Evolutionary conservation across 2,113 vertebrate species (phyloP).

Genomic region (Eptesicus fuscus): DNA sequence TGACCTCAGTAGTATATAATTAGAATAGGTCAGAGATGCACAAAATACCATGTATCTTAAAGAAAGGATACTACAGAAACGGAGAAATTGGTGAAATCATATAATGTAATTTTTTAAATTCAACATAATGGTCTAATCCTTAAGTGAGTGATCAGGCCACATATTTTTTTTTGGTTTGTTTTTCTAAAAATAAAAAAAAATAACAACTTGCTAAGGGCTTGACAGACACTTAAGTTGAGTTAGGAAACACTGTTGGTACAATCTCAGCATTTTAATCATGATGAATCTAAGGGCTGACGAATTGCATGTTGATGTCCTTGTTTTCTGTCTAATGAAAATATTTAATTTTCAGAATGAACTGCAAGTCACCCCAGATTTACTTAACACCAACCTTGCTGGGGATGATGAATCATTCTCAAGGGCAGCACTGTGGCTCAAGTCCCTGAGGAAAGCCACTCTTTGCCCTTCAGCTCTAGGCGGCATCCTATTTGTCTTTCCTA

Average conservation of each 20-base stretch:
- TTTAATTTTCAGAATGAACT: constrained; percentile 75
- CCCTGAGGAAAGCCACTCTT: constrained; percentile 4
- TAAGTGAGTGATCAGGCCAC: neutral
- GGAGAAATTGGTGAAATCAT: neutral
- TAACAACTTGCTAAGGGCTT: constrained; percentile 25
- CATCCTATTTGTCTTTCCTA: constrained; percentile 28
- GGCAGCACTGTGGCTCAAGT: neutral
- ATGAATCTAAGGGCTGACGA: constrained; percentile 41
- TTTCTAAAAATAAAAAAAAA: constrained; percentile 23
- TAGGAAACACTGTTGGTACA: constrained; percentile 36
- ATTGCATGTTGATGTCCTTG: constrained; percentile 54
- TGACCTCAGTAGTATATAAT: neutral
- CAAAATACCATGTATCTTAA: neutral
- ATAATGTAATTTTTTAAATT: constrained; percentile 8
- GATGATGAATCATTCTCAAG: constrained; percentile 49
- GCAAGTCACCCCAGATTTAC: constrained; percentile 59
- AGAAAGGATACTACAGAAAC: neutral
- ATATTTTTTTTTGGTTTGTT: neutral
- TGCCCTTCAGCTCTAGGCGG: neutral
- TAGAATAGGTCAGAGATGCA: neutral
- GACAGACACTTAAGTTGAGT: constrained; percentile 44
- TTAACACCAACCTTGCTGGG: constrained; percentile 43
- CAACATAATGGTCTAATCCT: neutral
- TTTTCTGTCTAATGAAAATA: constrained; percentile 73
- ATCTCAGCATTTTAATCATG: constrained; percentile 48